phyloP scores from a whole-genome alignment of 2,797 vertebrate genomes.

The Gorsachius magnificus region DNA sequence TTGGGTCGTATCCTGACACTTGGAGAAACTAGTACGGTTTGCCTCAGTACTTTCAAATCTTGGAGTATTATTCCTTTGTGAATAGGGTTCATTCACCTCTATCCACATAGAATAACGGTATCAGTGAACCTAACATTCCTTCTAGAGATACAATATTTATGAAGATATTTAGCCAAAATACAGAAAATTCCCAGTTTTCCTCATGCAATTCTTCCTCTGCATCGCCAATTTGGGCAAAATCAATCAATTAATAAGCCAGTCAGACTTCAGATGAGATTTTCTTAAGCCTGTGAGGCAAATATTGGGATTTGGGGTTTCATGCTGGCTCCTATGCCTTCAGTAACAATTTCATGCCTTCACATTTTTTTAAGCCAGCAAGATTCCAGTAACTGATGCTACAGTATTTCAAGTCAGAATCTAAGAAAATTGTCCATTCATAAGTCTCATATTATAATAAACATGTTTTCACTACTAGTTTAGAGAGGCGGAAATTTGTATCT shows the following conservation, averaged over 20 bases:
- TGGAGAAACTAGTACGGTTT: neutral
- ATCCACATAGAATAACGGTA: neutral
- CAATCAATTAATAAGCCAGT: neutral
- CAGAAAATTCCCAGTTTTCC: neutral
- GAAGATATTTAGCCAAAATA: neutral
- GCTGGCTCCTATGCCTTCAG: neutral
- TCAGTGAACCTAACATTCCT: neutral
- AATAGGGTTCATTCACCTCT: neutral
- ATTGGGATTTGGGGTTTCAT: neutral
- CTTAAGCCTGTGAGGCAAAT: neutral
- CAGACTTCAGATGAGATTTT: neutral
- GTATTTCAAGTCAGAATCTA: neutral
- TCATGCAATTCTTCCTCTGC: neutral
- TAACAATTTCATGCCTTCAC: neutral
- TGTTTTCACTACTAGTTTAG: neutral
- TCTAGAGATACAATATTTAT: neutral
- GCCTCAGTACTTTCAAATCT: neutral
- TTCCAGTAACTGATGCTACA: neutral
- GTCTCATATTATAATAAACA: neutral
- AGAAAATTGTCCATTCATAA: neutral
- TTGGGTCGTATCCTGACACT: neutral
- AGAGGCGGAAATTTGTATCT: neutral
- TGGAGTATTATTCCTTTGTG: neutral
- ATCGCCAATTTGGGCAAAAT: neutral
- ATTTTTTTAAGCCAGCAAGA: neutral